These are phyloP conservation scores for Gulo gulo DNA, from an alignment of 2,113 vertebrate species.

Conservation along the genomic window DNA sequence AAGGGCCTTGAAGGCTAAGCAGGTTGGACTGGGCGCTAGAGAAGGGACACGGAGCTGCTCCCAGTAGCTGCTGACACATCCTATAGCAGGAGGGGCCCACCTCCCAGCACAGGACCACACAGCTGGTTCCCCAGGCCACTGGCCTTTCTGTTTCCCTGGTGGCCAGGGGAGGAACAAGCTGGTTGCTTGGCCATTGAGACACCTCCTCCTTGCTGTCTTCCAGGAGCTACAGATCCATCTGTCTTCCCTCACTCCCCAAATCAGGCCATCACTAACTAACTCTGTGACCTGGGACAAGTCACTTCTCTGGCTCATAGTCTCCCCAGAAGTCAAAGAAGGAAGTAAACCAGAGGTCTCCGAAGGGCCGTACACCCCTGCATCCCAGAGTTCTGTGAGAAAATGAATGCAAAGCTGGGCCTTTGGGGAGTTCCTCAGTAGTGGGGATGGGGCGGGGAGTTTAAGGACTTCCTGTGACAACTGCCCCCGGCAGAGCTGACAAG, in stretches of 20 bases:
- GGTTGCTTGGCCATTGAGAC: background rate
- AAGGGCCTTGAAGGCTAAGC: background rate
- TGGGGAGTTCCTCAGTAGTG: background rate
- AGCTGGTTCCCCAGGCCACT: background rate
- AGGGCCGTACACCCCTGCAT: background rate
- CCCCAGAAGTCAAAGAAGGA: background rate
- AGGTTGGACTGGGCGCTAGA: background rate
- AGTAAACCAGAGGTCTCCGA: background rate
- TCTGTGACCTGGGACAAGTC: background rate
- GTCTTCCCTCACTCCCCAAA: background rate
- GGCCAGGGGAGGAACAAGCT: background rate
- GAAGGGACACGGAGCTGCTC: background rate
- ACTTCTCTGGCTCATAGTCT: background rate
- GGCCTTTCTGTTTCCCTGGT: background rate
- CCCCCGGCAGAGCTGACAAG: background rate
- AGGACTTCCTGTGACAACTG: background rate
- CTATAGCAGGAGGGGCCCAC: background rate
- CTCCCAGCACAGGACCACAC: accelerated
- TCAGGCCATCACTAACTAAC: background rate
- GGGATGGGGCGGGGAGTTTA: background rate
- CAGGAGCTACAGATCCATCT: background rate
- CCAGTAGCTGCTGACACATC: background rate
- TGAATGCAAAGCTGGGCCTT: background rate
- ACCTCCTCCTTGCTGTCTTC: background rate
- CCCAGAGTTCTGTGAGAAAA: background rate